Percentiles rank a stretch among this genome's conserved stretches.
Evolutionary conservation across 2,888 invertebrate species (phyloP).

Genomic region (Rhabditoides inermis): DNA sequence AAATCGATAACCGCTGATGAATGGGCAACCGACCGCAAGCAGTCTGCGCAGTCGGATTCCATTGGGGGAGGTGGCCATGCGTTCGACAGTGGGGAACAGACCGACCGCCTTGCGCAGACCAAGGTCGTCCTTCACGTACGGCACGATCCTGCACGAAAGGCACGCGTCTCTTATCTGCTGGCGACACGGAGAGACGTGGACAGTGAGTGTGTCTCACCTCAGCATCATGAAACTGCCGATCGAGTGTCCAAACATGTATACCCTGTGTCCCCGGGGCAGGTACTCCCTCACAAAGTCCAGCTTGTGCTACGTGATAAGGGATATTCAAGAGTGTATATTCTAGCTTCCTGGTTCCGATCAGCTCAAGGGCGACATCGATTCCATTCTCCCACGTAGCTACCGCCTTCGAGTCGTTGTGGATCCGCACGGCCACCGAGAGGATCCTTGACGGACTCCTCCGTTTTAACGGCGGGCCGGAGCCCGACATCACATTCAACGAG

Average conservation of each 20-base stretch:
- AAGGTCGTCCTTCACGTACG: slow-evolving; percentile 25
- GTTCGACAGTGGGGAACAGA: slow-evolving; percentile 41
- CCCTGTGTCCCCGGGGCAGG: slow-evolving; percentile 22
- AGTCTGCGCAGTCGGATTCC: slow-evolving; percentile 30
- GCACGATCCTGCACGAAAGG: slow-evolving; percentile 18
- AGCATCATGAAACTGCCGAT: slow-evolving; percentile 43
- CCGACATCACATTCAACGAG: too few relatives aligned
- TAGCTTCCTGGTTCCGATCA: too few relatives aligned
- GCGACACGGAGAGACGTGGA: too few relatives aligned
- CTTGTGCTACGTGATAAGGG: too few relatives aligned
- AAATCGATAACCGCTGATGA: too few relatives aligned
- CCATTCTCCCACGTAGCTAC: too few relatives aligned
- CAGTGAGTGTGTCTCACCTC: slow-evolving; percentile 9
- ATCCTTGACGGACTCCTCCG: too few relatives aligned
- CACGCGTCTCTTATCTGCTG: background rate
- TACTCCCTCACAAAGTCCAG: slow-evolving; percentile 34
- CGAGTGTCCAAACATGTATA: slow-evolving; percentile 41
- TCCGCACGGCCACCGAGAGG: too few relatives aligned
- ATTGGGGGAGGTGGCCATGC: slow-evolving; percentile 42
- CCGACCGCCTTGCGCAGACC: slow-evolving; percentile 28
- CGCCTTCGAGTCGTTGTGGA: too few relatives aligned
- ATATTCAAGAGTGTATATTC: too few relatives aligned
- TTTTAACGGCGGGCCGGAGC: too few relatives aligned
- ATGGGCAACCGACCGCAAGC: slow-evolving; percentile 20
- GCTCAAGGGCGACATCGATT: too few relatives aligned